phyloP scores from a whole-genome alignment of 1,140 invertebrate genomes.

The Colletes gigas region DNA sequence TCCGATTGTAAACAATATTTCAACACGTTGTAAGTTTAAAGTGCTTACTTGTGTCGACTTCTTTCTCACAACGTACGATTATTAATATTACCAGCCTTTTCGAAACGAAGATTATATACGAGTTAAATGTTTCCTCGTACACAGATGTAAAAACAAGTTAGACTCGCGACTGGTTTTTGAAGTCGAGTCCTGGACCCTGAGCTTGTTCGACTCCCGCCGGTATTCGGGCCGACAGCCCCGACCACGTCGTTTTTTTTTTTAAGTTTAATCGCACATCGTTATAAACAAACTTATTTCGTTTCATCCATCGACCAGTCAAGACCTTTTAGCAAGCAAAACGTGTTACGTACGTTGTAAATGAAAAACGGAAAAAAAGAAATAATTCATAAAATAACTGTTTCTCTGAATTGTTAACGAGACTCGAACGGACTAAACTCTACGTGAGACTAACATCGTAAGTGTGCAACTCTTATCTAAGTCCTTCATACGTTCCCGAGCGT shows the following conservation, averaged over 20 bases:
- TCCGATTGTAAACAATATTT: too few species aligned
- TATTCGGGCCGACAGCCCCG: conserved; percentile 12
- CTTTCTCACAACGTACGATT: background rate
- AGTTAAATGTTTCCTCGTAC: background rate
- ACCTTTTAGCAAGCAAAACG: too few species aligned
- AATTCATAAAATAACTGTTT: too few species aligned
- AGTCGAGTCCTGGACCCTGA: background rate
- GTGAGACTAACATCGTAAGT: too few species aligned
- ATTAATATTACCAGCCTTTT: background rate
- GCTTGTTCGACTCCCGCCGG: background rate
- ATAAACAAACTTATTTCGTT: background rate
- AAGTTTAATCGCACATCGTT: background rate
- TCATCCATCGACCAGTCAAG: background rate
- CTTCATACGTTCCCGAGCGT: too few species aligned
- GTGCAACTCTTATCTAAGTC: too few species aligned
- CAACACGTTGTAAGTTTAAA: too few species aligned
- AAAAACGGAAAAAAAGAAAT: too few species aligned
- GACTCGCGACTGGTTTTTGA: conserved; percentile 34
- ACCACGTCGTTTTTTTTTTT: conserved; percentile 1
- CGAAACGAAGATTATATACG: conserved; percentile 13
- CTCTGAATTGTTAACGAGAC: too few species aligned
- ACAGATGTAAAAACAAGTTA: conserved; percentile 8
- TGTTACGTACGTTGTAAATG: too few species aligned
- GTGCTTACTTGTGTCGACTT: too few species aligned
- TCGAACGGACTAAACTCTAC: too few species aligned